Base-by-base conservation (phyloP, 2,797 vertebrate species). In the Melanotaenia nigrans region DNA sequence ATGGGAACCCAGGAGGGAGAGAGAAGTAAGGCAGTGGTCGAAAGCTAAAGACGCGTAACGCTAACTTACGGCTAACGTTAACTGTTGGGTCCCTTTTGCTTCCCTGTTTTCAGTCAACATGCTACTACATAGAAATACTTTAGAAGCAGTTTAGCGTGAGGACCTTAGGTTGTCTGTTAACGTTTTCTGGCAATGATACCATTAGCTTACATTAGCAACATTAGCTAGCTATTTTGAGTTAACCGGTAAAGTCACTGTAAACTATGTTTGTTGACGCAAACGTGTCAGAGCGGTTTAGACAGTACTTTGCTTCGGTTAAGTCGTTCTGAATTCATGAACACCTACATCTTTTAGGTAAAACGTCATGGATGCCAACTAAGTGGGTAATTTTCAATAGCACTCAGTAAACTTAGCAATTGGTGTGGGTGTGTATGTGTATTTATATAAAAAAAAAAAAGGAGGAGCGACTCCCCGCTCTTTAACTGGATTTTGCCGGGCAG, bases 1-100 rank as follows among this genome's bases (percentile, higher is more conserved):
- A 93, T 93, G 92, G 92, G 92, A 87, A 91, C 90, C 73, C 92
- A 87, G 78, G 90, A 92, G 77, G 90, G 84, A 81, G 91, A 92
- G 55, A 87, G 85, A 90, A 90, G 92, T 93, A 58, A 86, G 85
- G 42, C 54, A 42, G 57, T 55, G 40, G 8, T 6, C 49, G 42
- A 28, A 65, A 60, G 66, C 79, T 75, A 81, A 53, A 76, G 64
- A 75, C 65, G 74, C 66, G 68, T 76, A 71, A 55, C 68, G 68
- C 73, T 73, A 77, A 70, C 51, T 61, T 42, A 24, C 12, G n/a
- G 57, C 73, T 68, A 70, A 62, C 65, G 47, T 30, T 81, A 75
- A 53, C 65, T 56, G 3, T 18, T 61, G 1, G 24, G 1, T 74
- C 36, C 12, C 8, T 49, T 33, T 7, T 12, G 9, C 12, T 40